Conservation (phyloP, 2,797 vertebrate genomes). For the Salarias fasciatus region DNA sequence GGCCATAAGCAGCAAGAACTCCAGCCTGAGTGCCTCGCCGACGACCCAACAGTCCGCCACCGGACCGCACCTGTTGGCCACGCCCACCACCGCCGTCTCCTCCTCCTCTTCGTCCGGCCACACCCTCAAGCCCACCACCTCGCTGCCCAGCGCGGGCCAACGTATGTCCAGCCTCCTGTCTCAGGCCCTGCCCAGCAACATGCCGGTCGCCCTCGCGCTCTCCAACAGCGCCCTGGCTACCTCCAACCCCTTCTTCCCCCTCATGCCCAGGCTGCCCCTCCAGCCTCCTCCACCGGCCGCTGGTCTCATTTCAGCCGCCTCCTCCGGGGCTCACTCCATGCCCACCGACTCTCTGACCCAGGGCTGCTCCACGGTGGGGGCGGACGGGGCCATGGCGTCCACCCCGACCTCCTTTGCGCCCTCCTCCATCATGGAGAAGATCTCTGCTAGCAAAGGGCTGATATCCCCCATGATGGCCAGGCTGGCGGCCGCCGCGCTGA, state of each 20-base stretch:
- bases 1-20: constrained; percentile 98
- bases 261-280: constrained; percentile 88
- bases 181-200: constrained; percentile 93
- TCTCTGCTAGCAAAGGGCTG: constrained; percentile 97
- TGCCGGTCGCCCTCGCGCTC: constrained; percentile 92
- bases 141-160: constrained; percentile 81
- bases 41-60: constrained; percentile 94
- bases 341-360: constrained; percentile 86
- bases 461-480: constrained; percentile 99
- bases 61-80: constrained; percentile 85
- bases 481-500: constrained; percentile 95
- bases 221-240: constrained; percentile 87
- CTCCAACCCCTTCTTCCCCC: constrained; percentile 91
- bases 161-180: constrained; percentile 93
- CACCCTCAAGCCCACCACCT: constrained; percentile 80
- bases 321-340: constrained; percentile 83
- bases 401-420: constrained; percentile 86
- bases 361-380: constrained; percentile 82
- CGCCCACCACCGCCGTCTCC: constrained; percentile 79
- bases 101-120: constrained; percentile 78
- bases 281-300: constrained; percentile 87
- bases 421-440: constrained; percentile 97
- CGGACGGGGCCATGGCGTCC: constrained; percentile 80
- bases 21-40: constrained; percentile 98
- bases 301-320: constrained; percentile 83